Percentiles rank a stretch among this genome's conserved stretches.
Evolutionary conservation across 2,888 invertebrate genomes (phyloP).

Genomic region (Zeuzera pyrina): DNA sequence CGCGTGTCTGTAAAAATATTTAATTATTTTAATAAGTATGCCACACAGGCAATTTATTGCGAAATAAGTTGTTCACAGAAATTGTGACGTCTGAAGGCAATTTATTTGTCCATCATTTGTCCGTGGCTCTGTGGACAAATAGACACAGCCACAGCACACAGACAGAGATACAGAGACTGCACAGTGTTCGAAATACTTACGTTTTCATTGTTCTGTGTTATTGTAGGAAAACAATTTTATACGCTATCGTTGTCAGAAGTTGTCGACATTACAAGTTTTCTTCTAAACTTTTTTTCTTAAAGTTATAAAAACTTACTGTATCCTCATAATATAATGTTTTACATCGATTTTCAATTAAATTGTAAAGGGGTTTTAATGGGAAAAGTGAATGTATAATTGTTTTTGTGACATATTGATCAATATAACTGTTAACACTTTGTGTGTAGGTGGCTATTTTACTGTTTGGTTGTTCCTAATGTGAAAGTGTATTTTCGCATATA

Average conservation of each 20-base stretch:
- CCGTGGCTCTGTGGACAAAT: too few relatives aligned
- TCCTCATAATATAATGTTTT: background rate
- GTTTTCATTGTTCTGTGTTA: too few relatives aligned
- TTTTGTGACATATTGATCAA: constrained; percentile 29
- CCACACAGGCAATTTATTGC: too few relatives aligned
- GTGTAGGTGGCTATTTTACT: constrained; percentile 64
- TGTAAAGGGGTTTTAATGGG: constrained; percentile 6
- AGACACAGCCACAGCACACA: too few relatives aligned
- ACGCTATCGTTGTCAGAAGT: constrained; percentile 27
- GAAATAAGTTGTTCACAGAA: too few relatives aligned
- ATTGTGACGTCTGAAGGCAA: too few relatives aligned
- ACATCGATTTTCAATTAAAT: background rate
- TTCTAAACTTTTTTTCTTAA: constrained; percentile 32
- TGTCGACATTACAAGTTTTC: constrained; percentile 55
- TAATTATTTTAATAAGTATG: too few relatives aligned
- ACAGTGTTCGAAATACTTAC: too few relatives aligned
- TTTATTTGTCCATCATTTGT: too few relatives aligned
- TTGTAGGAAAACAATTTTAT: too few relatives aligned
- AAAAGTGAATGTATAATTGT: constrained; percentile 17
- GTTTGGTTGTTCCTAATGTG: constrained; percentile 57
- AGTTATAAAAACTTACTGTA: background rate
- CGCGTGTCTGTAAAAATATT: too few relatives aligned
- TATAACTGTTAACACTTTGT: constrained; percentile 61
- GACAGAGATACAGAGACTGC: too few relatives aligned
- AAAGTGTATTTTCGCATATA: constrained; percentile 69